Evolutionary conservation across 1,140 invertebrate genomes (phyloP).

Genomic region (Drosophila ambigua): DNA sequence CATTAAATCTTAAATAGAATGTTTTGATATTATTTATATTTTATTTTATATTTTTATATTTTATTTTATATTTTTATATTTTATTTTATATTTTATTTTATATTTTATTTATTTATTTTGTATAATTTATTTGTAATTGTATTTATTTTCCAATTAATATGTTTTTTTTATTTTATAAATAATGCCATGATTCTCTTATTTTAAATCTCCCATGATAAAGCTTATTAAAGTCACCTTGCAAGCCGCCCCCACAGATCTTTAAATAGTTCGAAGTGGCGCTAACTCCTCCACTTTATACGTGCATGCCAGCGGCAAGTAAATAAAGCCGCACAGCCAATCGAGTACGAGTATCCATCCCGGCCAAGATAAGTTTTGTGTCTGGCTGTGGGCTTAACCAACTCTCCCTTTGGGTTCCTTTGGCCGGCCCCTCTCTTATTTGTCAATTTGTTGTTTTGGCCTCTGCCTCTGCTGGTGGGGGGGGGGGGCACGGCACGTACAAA

Average conservation of each 20-base stretch:
- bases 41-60: too few species aligned
- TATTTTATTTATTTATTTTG: too few species aligned
- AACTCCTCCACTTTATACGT: background rate
- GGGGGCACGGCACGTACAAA: conserved; percentile 15
- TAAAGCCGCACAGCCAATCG: conserved; percentile 29
- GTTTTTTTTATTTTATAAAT: too few species aligned
- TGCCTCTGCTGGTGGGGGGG: background rate
- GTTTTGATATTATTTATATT: too few species aligned
- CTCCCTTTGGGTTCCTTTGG: conserved; percentile 3
- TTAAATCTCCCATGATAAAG: too few species aligned
- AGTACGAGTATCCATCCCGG: background rate
- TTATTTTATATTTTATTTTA: too few species aligned
- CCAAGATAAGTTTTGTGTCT: conserved; percentile 16
- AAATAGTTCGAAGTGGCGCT: background rate
- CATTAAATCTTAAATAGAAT: too few species aligned
- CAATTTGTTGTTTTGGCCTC: conserved; percentile 31
- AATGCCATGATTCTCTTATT: too few species aligned
- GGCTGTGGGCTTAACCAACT: conserved; percentile 6
- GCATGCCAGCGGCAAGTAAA: conserved; percentile 2
- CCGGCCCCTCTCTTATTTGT: conserved; percentile 22
- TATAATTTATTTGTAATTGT: too few species aligned
- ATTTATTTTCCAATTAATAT: too few species aligned
- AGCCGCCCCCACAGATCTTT: background rate
- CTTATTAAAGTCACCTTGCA: too few species aligned
- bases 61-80: too few species aligned